Evolutionary conservation across 2,888 invertebrate genomes (phyloP).

Genomic region (Plagodis pulveraria): DNA sequence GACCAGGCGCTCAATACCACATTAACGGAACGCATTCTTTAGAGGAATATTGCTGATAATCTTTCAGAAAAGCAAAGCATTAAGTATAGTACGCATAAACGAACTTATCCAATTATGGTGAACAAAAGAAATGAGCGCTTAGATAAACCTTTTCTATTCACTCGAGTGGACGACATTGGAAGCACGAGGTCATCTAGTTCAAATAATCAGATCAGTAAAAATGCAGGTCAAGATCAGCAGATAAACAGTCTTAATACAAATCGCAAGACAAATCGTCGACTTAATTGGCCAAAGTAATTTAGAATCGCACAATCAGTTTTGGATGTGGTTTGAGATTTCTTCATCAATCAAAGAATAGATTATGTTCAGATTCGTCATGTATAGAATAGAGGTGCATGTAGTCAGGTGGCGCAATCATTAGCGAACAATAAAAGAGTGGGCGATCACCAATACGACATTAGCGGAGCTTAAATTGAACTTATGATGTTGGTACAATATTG

Average conservation of each 20-base stretch:
- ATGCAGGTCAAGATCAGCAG: conserved; percentile 30
- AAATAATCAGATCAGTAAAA: conserved; percentile 20
- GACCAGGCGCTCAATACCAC: conserved; percentile 12
- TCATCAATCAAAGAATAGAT: conserved; percentile 9
- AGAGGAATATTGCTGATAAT: background rate
- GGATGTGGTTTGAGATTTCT: background rate
- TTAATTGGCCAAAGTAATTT: background rate
- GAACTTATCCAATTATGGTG: no score
- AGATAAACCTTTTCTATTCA: no score
- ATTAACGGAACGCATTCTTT: conserved; percentile 8
- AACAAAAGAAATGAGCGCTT: no score
- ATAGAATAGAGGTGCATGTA: background rate
- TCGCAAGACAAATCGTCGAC: conserved; percentile 3
- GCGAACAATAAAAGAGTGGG: conserved; percentile 44
- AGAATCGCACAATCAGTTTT: background rate
- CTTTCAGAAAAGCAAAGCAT: no score
- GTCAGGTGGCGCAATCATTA: conserved; percentile 37
- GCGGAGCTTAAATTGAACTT: conserved; percentile 1
- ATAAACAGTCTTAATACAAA: conserved; percentile 22
- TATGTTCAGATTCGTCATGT: background rate
- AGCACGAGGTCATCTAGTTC: conserved; percentile 10
- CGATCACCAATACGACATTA: conserved; percentile 26
- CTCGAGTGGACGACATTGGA: background rate
- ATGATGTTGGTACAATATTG: conserved; percentile 3
- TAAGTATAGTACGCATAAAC: no score